A percentile compares a stretch with the other conserved stretches of the same genome.
Conservation (phyloP, 2,113 vertebrate genomes). For the Cygnus buccinator region DNA sequence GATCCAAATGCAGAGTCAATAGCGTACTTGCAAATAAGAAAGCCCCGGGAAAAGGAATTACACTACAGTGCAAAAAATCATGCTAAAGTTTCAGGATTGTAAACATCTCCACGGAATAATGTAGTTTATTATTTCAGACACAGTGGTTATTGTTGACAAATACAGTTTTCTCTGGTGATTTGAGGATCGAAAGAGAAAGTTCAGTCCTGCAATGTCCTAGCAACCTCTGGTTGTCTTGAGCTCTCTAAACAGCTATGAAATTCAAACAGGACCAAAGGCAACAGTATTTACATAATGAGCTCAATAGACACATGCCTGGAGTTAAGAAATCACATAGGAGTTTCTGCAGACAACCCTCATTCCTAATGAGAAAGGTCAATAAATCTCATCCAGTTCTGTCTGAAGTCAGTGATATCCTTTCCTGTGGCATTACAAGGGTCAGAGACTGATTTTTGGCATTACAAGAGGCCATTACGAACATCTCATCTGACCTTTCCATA, state of each 20-base stretch:
- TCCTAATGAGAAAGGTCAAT: conserved; percentile 26
- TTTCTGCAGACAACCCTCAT: conserved; percentile 23
- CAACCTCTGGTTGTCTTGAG: neutral
- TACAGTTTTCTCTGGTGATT: neutral
- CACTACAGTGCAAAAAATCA: neutral
- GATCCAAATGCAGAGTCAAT: neutral
- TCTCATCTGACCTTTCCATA: conserved; percentile 56
- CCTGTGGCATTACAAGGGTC: conserved; percentile 37
- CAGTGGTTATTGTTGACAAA: neutral
- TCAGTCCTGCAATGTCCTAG: neutral
- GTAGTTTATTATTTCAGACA: neutral
- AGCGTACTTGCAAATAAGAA: neutral
- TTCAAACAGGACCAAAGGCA: neutral
- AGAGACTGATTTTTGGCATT: conserved; percentile 34
- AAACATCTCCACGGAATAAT: neutral
- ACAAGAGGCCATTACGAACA: conserved; percentile 17
- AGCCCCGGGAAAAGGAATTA: neutral
- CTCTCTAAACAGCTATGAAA: neutral
- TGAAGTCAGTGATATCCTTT: conserved; percentile 9
- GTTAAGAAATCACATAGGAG: neutral
- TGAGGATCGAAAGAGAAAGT: neutral
- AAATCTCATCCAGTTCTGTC: neutral
- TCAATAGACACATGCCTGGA: neutral
- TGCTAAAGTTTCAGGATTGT: neutral
- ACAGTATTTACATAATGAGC: neutral